These are phyloP conservation scores for Lamprologus lemairii DNA, from an alignment of 2,113 vertebrate species.

Conservation along the genomic window DNA sequence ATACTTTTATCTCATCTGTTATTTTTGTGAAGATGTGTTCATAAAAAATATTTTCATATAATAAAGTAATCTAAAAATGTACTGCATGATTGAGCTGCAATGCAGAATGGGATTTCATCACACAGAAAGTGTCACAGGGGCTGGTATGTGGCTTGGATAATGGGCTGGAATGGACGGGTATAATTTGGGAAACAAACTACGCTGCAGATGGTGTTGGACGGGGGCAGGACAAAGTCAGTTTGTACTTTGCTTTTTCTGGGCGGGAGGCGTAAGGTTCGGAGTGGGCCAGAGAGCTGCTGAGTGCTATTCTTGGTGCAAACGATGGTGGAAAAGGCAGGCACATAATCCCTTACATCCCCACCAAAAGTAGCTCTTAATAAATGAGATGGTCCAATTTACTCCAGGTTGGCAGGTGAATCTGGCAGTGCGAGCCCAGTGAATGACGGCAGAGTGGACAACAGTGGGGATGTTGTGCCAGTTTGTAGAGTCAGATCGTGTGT, in stretches of 20 bases:
- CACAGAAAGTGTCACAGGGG: not conserved
- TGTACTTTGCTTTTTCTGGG: not conserved
- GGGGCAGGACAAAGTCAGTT: not conserved
- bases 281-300: not conserved
- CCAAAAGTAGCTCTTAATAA: not conserved
- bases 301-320: not conserved
- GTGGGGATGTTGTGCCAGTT: not conserved
- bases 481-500: not conserved
- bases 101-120: not conserved
- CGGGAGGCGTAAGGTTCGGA: fast-evolving
- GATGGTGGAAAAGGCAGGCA: not conserved
- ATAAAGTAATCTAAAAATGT: not conserved
- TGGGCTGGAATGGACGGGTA: not conserved
- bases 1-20: not conserved
- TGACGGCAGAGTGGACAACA: not conserved
- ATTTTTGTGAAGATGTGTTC: not conserved
- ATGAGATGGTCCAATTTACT: not conserved
- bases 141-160: not conserved
- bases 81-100: not conserved
- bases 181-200: not conserved
- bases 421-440: not conserved
- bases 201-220: fast-evolving
- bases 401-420: not conserved
- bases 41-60: not conserved
- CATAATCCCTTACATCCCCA: not conserved